These are phyloP conservation scores for Ochlodes sylvanus DNA, from an alignment of 2,888 invertebrate species.

Conservation along the genomic window DNA sequence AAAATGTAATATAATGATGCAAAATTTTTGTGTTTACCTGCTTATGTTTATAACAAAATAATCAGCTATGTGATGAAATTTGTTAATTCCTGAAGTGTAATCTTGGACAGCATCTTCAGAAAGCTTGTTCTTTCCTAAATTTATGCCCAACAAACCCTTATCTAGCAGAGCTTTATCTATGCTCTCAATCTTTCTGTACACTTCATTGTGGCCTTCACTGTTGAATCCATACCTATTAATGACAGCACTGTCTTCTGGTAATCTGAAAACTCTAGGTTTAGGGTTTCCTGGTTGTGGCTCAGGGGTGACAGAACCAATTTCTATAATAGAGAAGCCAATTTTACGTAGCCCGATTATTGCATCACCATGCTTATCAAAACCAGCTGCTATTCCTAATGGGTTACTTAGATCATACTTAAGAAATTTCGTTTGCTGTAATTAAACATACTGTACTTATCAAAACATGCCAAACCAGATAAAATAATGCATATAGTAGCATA, in stretches of 20 bases:
- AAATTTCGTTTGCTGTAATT: conserved; percentile 87
- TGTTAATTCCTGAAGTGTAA: conserved; percentile 93
- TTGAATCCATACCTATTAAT: conserved; percentile 97
- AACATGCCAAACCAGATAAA: too few species aligned
- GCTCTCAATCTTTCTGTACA: conserved; percentile 87
- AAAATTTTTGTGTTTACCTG: conserved; percentile 73
- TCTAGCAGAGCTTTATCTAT: conserved; percentile 82
- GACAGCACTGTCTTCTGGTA: conserved; percentile 93
- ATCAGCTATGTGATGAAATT: conserved; percentile 94
- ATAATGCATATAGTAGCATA: too few species aligned
- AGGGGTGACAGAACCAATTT: conserved; percentile 98
- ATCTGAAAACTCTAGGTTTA: conserved; percentile 96
- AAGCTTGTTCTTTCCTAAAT: conserved; percentile 97
- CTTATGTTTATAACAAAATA: conserved; percentile 99
- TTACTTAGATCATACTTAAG: conserved; percentile 91
- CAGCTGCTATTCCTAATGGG: conserved; percentile 99
- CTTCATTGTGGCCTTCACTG: conserved; percentile 94
- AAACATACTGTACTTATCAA: not conserved
- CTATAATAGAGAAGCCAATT: conserved; percentile 97
- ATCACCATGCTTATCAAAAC: conserved; percentile 99
- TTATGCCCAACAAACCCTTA: conserved; percentile 92
- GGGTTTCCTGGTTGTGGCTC: conserved; percentile 96
- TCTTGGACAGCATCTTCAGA: conserved; percentile 90
- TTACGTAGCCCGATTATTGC: conserved; percentile 92
- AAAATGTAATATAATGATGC: too few species aligned